Conservation (phyloP, 2,113 vertebrate genomes). For the Brachyhypopomus occidentalis region DNA sequence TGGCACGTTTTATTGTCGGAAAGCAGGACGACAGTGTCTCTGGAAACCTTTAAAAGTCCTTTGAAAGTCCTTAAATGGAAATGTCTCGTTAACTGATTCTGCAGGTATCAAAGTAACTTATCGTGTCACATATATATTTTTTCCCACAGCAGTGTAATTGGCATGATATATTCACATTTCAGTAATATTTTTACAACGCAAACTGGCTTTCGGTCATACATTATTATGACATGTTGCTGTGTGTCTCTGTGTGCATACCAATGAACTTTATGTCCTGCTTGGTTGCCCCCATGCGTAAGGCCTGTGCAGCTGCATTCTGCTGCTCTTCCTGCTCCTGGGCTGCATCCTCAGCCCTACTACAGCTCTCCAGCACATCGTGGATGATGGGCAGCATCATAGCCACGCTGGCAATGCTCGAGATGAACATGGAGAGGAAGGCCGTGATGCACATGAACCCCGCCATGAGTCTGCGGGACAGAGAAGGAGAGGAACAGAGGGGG, state of each 20-base stretch:
- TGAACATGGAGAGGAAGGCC: slow-evolving; percentile 95
- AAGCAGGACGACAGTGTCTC: too few relatives aligned
- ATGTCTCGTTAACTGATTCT: not conserved
- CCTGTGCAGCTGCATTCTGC: slow-evolving; percentile 48
- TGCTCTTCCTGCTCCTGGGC: slow-evolving; percentile 52
- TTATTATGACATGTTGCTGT: not conserved
- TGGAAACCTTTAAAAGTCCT: not conserved
- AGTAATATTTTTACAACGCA: too few relatives aligned
- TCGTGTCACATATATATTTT: too few relatives aligned
- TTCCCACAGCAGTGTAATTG: too few relatives aligned
- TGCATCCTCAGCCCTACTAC: slow-evolving; percentile 68
- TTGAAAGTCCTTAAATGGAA: not conserved
- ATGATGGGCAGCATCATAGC: slow-evolving; percentile 96
- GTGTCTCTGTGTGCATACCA: not conserved
- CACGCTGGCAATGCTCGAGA: slow-evolving; percentile 89
- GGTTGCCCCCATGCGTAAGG: slow-evolving; percentile 51
- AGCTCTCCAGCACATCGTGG: slow-evolving; percentile 81
- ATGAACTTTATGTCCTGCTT: not conserved
- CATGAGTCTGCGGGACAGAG: slow-evolving; percentile 76
- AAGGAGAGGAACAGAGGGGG: not conserved
- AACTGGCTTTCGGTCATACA: too few relatives aligned
- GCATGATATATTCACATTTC: too few relatives aligned
- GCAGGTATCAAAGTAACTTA: too few relatives aligned
- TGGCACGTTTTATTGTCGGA: too few relatives aligned
- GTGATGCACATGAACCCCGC: slow-evolving; percentile 92